Evolutionary conservation across 1,140 invertebrate species (phyloP), one percentile per base, ranked within the genome.

Genomic region (Hylyphantes graminicola): DNA sequence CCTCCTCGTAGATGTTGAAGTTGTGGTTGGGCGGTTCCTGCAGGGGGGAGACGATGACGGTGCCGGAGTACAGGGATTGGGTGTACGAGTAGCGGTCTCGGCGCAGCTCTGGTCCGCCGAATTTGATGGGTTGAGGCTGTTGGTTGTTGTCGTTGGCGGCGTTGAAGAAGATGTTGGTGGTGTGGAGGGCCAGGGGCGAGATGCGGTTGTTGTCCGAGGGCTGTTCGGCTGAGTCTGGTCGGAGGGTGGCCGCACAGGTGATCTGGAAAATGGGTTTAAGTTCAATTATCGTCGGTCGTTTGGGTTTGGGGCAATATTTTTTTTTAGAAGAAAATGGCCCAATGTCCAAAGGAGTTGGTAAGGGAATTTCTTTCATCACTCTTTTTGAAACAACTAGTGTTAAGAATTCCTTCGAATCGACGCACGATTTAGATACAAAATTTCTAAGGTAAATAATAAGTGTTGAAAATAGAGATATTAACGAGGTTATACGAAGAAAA

Each of bases 61-160:
- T 63, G n/a, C 77, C 72, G 64, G 65, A 75, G 76, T 86, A 86
- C 0, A 86, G n/a, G 17, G 81, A 80, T 61, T 86, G 86, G 2
- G 80, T 85, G 73, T 86, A 86, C 7, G 86, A 86, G 68, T 85
- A 85, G 8, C 86, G 21, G 78, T 86, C 85, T 11, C 84, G 84
- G 21, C 82, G 82, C 61, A 85, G 67, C 50, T 76, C 74, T 0
- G 64, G 35, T 7, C 48, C 15, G 64, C 15, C 50, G 51, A 55
- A 65, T 12, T 63, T 21, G 9, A 64, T 53, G 15, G 50, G 50
- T n/a, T 79, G 48, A 13, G 55, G 4, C 21, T 17, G 5, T 1
- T 50, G 11, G 13, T 54, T 13, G 1, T 19, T 13, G 35, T 79
- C 76, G 54, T 19, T 35, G 21, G 59, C 10, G 48, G 63, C 76